Percentiles rank a stretch among this genome's conserved stretches.
Evolutionary conservation across 2,888 invertebrate genomes (phyloP).

Genomic region (Helicoverpa assulta): DNA sequence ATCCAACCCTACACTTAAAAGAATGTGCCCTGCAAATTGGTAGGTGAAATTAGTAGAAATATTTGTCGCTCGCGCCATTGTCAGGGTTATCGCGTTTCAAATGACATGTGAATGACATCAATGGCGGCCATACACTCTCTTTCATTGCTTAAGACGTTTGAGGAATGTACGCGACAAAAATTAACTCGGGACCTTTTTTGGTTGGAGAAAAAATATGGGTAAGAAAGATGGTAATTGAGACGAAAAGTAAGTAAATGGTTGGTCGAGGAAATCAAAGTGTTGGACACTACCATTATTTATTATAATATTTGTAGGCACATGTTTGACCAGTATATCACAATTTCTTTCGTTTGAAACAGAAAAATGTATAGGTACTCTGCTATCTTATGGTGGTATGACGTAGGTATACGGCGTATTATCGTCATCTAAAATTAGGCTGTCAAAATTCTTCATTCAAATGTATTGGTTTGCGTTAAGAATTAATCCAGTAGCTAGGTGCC

Average conservation of each 20-base stretch:
- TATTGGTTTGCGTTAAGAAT: too few relatives aligned
- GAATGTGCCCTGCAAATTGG: slow-evolving; percentile 81
- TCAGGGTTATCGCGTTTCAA: slow-evolving; percentile 76
- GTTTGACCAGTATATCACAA: too few relatives aligned
- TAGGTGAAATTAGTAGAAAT: slow-evolving; percentile 83
- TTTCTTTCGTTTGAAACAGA: too few relatives aligned
- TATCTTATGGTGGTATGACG: too few relatives aligned
- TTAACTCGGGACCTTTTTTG: slow-evolving; percentile 44
- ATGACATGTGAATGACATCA: slow-evolving; percentile 50
- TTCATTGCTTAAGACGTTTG: slow-evolving; percentile 42
- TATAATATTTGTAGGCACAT: too few relatives aligned
- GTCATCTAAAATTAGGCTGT: too few relatives aligned
- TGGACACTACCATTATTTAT: neutral
- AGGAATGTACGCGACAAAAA: slow-evolving; percentile 50
- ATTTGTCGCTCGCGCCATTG: slow-evolving; percentile 67
- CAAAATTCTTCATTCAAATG: too few relatives aligned
- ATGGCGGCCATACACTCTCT: slow-evolving; percentile 55
- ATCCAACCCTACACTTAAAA: slow-evolving; percentile 60
- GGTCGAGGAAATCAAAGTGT: neutral
- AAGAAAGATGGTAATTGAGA: neutral
- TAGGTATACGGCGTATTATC: too few relatives aligned
- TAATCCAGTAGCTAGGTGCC: too few relatives aligned
- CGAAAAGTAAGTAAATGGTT: neutral
- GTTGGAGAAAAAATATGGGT: neutral
- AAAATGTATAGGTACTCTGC: too few relatives aligned